Base-by-base conservation (phyloP, 2,797 vertebrate genomes). In the Dendrocincla tyrannina region DNA sequence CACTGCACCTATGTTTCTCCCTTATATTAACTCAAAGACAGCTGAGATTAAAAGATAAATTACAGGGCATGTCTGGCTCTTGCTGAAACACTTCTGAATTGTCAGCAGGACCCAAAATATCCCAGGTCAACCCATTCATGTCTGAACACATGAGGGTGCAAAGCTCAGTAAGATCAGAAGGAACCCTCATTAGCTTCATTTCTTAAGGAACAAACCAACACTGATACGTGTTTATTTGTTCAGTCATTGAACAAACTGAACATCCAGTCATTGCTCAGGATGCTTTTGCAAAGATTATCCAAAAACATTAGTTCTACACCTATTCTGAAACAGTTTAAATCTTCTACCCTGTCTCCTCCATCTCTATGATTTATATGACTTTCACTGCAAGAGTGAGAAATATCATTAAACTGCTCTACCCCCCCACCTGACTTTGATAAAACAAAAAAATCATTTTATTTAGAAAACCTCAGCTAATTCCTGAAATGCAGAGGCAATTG, bases 171-270 rank as follows among this genome's bases (percentile, higher is more conserved):
- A 17, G 39, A 27, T 23, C 0, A 68, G 41, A 24, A 25, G 16
- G 39, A 56, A 58, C 11, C 35, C 30, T 28, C 5, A 18, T 44
- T 14, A 49, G 18, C 17, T 63, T 76, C 1, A 53, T 53, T 52
- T 70, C 11, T 11, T 7, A 17, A 24, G 50, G 67, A 75, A 59
- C 68, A 83, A 66, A 23, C 20, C 1, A 16, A 46, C 44, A 23
- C 3, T 1, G 7, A 13, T 3, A 1, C 2, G 13, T 1, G 2
- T 27, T 63, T 18, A 5, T 18, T 53, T 30, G 24, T 17, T n/a
- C n/a, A n/a, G n/a, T n/a, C n/a, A n/a, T n/a, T n/a, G n/a, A n/a
- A n/a, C n/a, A n/a, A n/a, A n/a, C n/a, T n/a, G n/a, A n/a, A n/a
- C n/a, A n/a, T n/a, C n/a, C 15, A 33, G 4, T 12, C 2, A 1